Conservation (phyloP, 2,888 invertebrate species). For the Campoletis raptor region DNA sequence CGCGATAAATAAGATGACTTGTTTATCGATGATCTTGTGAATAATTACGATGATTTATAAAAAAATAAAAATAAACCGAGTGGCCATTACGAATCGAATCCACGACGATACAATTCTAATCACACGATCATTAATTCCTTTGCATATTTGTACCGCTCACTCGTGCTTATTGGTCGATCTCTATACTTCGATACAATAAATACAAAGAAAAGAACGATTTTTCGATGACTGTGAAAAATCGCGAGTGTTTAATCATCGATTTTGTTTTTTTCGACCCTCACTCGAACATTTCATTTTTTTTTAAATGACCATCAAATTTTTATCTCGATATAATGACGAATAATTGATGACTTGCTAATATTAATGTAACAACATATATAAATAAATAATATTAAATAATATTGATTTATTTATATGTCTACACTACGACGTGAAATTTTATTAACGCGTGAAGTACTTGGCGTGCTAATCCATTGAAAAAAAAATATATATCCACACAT, state of each 20-base stretch:
- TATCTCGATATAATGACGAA: conserved; percentile 33
- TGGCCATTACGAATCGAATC: conserved; percentile 22
- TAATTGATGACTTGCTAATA: conserved; percentile 34
- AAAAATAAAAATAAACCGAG: conserved; percentile 13
- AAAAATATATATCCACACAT: conserved; percentile 26
- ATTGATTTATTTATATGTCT: conserved; percentile 28
- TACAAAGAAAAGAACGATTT: not conserved
- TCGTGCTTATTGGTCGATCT: not conserved
- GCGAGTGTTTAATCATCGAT: conserved; percentile 14
- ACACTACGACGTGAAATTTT: conserved; percentile 47
- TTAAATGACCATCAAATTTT: not conserved
- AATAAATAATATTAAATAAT: not conserved
- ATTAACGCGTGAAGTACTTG: conserved; percentile 52
- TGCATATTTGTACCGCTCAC: not conserved
- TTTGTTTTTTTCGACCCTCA: not conserved
- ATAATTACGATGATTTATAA: conserved; percentile 13
- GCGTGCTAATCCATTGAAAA: conserved; percentile 54
- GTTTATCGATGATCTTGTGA: conserved; percentile 33
- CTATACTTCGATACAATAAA: not conserved
- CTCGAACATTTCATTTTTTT: not conserved
- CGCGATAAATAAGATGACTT: conserved; percentile 7
- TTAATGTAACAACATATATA: conserved; percentile 3
- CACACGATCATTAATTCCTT: conserved; percentile 1
- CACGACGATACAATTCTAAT: conserved; percentile 6
- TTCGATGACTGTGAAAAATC: conserved; percentile 9